These are phyloP conservation scores for Gobiocypris rarus DNA, from an alignment of 2,113 vertebrate genomes.

Conservation along the genomic window DNA sequence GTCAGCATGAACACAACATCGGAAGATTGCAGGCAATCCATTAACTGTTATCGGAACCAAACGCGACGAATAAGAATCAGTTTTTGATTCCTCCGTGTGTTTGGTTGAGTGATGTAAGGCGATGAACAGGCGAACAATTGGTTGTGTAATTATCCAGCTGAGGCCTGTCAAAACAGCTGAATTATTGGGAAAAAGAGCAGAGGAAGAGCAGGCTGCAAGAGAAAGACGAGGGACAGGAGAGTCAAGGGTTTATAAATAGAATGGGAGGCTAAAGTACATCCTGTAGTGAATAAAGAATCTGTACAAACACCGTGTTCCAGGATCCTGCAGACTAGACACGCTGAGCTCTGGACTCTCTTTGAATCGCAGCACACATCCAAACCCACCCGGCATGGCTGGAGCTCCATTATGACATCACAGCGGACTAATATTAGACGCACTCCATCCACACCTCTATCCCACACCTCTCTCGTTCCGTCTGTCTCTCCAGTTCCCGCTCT, in stretches of 20 bases:
- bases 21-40: neutral
- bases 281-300: constrained; percentile 7
- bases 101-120: neutral
- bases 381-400: constrained; percentile 70
- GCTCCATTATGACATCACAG: constrained; percentile 73
- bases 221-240: neutral
- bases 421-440: constrained; percentile 74
- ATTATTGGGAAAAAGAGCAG: neutral
- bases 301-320: constrained; percentile 29
- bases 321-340: constrained; percentile 64
- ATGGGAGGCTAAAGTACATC: neutral
- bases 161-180: constrained; percentile 33
- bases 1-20: neutral
- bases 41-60: neutral
- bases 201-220: constrained; percentile 7
- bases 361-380: constrained; percentile 71
- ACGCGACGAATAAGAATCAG: neutral
- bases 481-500: constrained; percentile 42
- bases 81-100: neutral
- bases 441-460: constrained; percentile 61
- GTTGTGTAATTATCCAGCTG: constrained; percentile 32
- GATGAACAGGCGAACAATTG: constrained; percentile 37
- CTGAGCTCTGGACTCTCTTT: constrained; percentile 66
- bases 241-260: constrained; percentile 17
- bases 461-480: neutral